Percentiles rank a stretch among this genome's conserved stretches.
Evolutionary conservation across 1,140 invertebrate species (phyloP).

Genomic region (Phthorimaea operculella): DNA sequence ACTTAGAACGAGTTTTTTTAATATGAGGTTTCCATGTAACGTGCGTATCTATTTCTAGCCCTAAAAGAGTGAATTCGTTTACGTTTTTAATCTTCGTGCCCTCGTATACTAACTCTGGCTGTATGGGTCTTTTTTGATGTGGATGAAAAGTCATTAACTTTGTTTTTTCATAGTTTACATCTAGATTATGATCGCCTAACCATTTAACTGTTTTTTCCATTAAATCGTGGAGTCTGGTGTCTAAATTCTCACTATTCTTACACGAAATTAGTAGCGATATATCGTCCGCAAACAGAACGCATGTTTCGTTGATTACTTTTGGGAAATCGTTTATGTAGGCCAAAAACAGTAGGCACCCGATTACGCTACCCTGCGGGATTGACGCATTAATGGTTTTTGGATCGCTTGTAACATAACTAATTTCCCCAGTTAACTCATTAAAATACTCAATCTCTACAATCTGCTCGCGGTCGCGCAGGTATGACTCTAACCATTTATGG

Average conservation of each 20-base stretch:
- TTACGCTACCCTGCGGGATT: conserved; percentile 6
- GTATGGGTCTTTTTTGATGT: neutral
- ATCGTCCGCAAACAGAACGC: conserved; percentile 9
- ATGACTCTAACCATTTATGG: conserved; percentile 9
- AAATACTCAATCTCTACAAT: no score
- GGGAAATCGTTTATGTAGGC: conserved; percentile 8
- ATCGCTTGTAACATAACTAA: neutral
- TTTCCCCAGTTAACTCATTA: conserved; percentile 3
- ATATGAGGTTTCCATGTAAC: conserved; percentile 7
- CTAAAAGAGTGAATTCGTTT: neutral
- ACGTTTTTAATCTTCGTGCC: neutral
- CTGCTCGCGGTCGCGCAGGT: neutral
- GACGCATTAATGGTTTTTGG: neutral
- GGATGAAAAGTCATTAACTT: neutral
- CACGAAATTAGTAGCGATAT: conserved; percentile 5
- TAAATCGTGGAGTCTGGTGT: neutral
- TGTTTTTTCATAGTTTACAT: conserved; percentile 8
- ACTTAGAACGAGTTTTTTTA: neutral
- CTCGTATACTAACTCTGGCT: neutral
- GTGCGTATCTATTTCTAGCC: conserved; percentile 1
- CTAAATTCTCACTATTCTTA: neutral
- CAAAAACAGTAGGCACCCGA: conserved; percentile 6
- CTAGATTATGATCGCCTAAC: conserved; percentile 6
- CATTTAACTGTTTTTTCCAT: conserved; percentile 1
- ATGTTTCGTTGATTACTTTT: conserved; percentile 5